These are phyloP conservation scores for Ariolimax columbianus DNA, from an alignment of 2,888 invertebrate genomes.

Conservation along the genomic window DNA sequence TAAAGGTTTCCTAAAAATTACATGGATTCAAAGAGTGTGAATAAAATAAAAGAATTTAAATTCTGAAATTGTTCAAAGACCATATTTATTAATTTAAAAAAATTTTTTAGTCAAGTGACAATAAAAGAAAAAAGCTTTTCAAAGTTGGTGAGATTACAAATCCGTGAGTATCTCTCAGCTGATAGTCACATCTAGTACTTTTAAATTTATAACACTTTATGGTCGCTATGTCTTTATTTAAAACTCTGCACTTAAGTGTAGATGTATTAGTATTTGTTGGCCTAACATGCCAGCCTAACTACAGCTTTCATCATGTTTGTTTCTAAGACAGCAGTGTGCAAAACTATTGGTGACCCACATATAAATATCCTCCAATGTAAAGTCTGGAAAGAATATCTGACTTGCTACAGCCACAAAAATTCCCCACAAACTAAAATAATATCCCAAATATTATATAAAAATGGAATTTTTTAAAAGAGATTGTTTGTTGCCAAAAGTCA, in stretches of 20 bases:
- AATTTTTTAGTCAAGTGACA: background rate
- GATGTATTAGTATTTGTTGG: background rate
- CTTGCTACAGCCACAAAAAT: too few relatives aligned
- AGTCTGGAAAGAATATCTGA: too few relatives aligned
- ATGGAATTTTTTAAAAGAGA: too few relatives aligned
- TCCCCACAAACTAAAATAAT: too few relatives aligned
- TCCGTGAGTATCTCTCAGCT: background rate
- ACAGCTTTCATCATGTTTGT: background rate
- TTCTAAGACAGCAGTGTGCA: conserved; percentile 10
- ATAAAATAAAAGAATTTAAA: background rate
- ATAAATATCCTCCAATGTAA: too few relatives aligned
- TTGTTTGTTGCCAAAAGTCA: background rate
- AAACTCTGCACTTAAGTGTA: background rate
- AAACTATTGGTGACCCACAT: background rate
- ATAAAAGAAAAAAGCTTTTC: background rate
- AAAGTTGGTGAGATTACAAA: background rate
- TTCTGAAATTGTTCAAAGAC: background rate
- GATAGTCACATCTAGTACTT: background rate
- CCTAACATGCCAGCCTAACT: background rate
- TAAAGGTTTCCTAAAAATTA: background rate
- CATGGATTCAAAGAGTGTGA: background rate
- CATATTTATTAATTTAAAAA: background rate
- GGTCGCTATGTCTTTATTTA: background rate
- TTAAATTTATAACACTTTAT: background rate
- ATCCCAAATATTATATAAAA: too few relatives aligned